Evolutionary conservation across 2,797 vertebrate species (phyloP).

Genomic region (Semaprochilodus insignis): DNA sequence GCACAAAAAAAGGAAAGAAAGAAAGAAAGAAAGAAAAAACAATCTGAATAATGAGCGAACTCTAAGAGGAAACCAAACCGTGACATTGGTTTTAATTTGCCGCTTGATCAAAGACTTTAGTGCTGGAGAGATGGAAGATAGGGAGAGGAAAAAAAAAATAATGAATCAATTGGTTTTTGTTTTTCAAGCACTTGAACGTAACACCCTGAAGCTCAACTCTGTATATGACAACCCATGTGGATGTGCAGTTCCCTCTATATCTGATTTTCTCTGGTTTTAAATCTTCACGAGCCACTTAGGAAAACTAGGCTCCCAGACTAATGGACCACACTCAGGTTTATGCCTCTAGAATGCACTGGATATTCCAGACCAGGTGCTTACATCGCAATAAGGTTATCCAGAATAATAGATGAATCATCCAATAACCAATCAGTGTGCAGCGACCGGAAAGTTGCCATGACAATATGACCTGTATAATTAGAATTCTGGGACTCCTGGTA

Average conservation of each 20-base stretch:
- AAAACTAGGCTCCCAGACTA: neutral
- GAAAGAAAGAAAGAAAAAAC: constrained; percentile 5
- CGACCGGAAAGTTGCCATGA: constrained; percentile 59
- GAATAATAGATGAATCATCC: constrained; percentile 52
- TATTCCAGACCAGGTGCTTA: constrained; percentile 34
- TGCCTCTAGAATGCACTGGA: constrained; percentile 6
- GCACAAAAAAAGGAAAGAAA: constrained; percentile 17
- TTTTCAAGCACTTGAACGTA: constrained; percentile 35
- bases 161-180: neutral
- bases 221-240: constrained; percentile 17
- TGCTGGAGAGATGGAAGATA: constrained; percentile 1
- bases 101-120: constrained; percentile 24
- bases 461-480: constrained; percentile 58
- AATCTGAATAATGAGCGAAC: constrained; percentile 27
- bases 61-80: constrained; percentile 36
- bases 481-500: constrained; percentile 73
- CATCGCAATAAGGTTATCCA: constrained; percentile 31
- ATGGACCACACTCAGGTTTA: constrained; percentile 15
- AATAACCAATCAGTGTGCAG: constrained; percentile 51
- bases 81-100: constrained; percentile 38
- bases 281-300: neutral
- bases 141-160: constrained; percentile 12
- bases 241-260: constrained; percentile 24
- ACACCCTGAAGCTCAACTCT: constrained; percentile 26
- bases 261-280: constrained; percentile 13